phyloP scores from a whole-genome alignment of 1,140 invertebrate species.

The Drosophila yakuba region DNA sequence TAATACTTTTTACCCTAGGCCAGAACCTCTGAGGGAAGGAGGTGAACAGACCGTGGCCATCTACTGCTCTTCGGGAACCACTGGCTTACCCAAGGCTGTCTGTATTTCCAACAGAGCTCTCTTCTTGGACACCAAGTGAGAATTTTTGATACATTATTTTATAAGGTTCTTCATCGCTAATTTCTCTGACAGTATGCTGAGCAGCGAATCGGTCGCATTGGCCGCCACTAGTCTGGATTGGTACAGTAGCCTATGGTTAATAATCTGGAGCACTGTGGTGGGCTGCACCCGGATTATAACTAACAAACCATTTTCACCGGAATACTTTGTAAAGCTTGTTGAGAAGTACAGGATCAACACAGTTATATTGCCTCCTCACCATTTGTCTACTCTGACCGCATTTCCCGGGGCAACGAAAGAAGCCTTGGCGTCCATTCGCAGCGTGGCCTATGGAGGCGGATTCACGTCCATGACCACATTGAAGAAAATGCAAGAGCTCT shows the following conservation, averaged over 20 bases:
- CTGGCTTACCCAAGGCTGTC: constrained; percentile 92
- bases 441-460: constrained; percentile 51
- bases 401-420: constrained; percentile 45
- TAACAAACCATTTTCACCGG: constrained; percentile 45
- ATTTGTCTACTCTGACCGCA: constrained; percentile 44
- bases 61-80: constrained; percentile 89
- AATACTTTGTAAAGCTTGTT: constrained; percentile 51
- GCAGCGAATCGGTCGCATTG: constrained; percentile 50
- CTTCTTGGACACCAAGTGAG: constrained; percentile 39
- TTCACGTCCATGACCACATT: constrained; percentile 29
- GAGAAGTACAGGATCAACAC: constrained; percentile 67
- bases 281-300: constrained; percentile 67
- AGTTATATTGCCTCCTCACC: constrained; percentile 37
- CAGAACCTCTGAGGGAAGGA: constrained; percentile 49
- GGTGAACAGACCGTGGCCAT: constrained; percentile 76
- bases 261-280: constrained; percentile 5
- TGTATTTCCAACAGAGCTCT: constrained; percentile 87
- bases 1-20: constrained; percentile 16
- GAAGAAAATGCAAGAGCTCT: constrained; percentile 49
- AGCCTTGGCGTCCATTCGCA: constrained; percentile 33
- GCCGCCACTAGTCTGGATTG: constrained; percentile 70
- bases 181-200: constrained; percentile 28
- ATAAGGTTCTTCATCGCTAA: neutral
- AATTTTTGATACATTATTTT: neutral
- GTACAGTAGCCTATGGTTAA: constrained; percentile 29